Conservation (phyloP, 2,797 vertebrate genomes). For the Crenuchus spilurus region DNA sequence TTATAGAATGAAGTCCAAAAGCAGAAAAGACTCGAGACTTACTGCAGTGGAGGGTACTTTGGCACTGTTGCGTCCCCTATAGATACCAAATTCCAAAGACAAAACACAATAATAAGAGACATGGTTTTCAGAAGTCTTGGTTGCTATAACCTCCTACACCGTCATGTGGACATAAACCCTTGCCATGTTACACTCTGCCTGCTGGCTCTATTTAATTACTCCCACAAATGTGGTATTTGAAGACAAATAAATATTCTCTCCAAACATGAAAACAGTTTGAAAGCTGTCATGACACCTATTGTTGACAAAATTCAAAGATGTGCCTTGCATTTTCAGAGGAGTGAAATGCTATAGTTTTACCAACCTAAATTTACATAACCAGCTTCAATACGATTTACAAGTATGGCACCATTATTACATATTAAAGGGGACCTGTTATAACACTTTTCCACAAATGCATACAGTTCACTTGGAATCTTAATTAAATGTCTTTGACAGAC, state of each 20-base stretch:
- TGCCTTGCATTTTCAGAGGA: too few species aligned
- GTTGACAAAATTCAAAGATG: neutral
- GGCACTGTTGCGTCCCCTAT: constrained; percentile 93
- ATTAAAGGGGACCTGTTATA: too few species aligned
- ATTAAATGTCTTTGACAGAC: too few species aligned
- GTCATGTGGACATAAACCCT: neutral
- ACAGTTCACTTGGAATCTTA: too few species aligned
- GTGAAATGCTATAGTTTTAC: too few species aligned
- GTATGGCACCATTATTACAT: too few species aligned
- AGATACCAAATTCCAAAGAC: constrained; percentile 63
- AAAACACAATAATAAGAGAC: too few species aligned
- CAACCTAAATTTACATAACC: too few species aligned
- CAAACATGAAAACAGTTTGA: neutral
- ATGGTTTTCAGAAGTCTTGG: too few species aligned
- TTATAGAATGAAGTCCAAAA: neutral
- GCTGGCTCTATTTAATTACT: neutral
- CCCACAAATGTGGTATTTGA: neutral
- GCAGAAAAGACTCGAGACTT: constrained; percentile 70
- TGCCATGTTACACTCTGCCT: neutral
- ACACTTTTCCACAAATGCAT: too few species aligned
- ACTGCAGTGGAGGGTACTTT: constrained; percentile 90
- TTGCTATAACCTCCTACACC: neutral
- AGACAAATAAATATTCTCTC: neutral
- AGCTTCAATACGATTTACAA: too few species aligned
- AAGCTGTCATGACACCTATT: neutral